phyloP scores from a whole-genome alignment of 2,797 vertebrate species.

The Erethizon dorsatum region DNA sequence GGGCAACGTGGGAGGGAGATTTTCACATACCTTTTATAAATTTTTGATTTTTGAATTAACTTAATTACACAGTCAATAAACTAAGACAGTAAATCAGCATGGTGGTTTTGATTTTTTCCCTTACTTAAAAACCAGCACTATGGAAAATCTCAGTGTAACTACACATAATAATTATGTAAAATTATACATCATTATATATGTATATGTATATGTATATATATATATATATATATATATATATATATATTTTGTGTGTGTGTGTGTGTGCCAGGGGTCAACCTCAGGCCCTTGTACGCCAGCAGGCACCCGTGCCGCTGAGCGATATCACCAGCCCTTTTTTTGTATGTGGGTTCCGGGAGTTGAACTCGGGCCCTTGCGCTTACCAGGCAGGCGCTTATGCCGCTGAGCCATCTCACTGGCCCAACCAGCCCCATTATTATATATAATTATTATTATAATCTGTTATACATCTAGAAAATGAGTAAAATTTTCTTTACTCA shows the following conservation, averaged over 20 bases:
- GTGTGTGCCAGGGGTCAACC: no score
- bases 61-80: conserved; percentile 58
- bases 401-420: no score
- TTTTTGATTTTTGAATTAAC: conserved; percentile 5
- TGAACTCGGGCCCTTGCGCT: no score
- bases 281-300: no score
- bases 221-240: no score
- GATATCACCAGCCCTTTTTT: no score
- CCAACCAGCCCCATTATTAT: not conserved
- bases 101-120: conserved; percentile 34
- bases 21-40: not conserved
- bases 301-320: no score
- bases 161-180: not conserved
- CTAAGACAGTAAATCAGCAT: not conserved
- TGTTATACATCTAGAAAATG: conserved; percentile 17
- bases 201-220: no score
- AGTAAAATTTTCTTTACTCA: conserved; percentile 15
- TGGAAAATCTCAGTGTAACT: not conserved
- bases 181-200: not conserved
- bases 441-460: not conserved
- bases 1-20: not conserved
- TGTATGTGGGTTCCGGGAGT: no score
- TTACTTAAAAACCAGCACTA: conserved; percentile 44
- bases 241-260: no score
- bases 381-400: no score